Evolutionary conservation across 2,888 invertebrate species (phyloP), one percentile per base, ranked within the genome.

Genomic region (Acanthacorydalis orientalis): DNA sequence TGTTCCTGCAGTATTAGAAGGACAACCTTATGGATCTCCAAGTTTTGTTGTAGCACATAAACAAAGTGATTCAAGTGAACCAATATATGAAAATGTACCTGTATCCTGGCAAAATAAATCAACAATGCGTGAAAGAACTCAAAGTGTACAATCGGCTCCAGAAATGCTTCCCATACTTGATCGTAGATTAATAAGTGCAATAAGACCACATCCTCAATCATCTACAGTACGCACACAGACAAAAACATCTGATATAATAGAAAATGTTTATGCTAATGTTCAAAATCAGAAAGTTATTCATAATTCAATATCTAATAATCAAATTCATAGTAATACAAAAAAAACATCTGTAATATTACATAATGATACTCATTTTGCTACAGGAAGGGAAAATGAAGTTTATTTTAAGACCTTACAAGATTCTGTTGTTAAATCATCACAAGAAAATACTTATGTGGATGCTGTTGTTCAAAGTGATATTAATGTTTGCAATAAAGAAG

Each of bases 21-120:
- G 65, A 52, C 65, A 65, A 33, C 52, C 65, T 9, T 64, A 65
- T 65, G 52, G 66, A 56, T 49, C 50, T 63, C 58, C 68, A 7
- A 64, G 64, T 15, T 70, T 62, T 53, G 65, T 79, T 52, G 51
- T 78, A 41, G 71, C 74, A 12, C 67, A 70, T 16, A 63, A 67
- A 51, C 72, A 68, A 50, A 61, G 66, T 46, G 68, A 71, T 49
- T 64, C 74, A 0, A 69, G 77, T 11, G 86, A 86, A 58, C 86
- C 86, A 1, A 86, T 86, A 52, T 86, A 86, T 60, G 85, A 86
- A 58, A 86, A 86, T 60, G 81, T 86, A 7, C 84, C 83, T 0
- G 59, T 82, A 31, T 78, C 82, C 0, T 80, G 79, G 78, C 74
- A 73, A 52, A 32, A 33, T 37, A 14, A 47, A 33, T 45, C 44